A percentile compares a stretch with the other conserved stretches of the same genome.
These are phyloP conservation scores for Muntiacus muntjak DNA, from an alignment of 2,113 vertebrate species.

Conservation along the genomic window DNA sequence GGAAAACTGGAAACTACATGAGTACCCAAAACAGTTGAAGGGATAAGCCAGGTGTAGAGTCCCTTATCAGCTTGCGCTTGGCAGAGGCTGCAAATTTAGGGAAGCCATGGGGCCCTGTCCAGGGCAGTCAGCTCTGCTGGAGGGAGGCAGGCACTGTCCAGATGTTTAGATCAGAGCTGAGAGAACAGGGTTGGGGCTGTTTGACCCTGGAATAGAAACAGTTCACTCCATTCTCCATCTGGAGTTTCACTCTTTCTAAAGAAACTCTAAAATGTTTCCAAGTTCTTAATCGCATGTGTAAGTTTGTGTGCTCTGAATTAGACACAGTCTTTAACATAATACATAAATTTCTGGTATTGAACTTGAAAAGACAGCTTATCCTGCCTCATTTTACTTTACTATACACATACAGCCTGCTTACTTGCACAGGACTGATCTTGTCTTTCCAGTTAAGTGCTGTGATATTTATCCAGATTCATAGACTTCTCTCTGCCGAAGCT, in stretches of 20 bases:
- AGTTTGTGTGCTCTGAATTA: not conserved
- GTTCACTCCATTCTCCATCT: not conserved
- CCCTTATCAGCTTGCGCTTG: not conserved
- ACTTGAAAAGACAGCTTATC: not conserved
- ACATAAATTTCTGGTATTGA: not conserved
- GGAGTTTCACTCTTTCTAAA: not conserved
- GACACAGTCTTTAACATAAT: not conserved
- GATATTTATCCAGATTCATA: not conserved
- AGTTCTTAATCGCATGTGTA: not conserved
- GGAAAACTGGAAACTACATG: not conserved
- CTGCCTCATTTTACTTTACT: not conserved
- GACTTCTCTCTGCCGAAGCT: not conserved
- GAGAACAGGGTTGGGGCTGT: not conserved
- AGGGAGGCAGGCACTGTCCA: not conserved
- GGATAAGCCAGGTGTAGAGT: not conserved
- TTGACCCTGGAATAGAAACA: not conserved
- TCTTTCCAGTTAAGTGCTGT: not conserved
- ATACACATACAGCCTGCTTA: not conserved
- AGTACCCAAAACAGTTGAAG: not conserved
- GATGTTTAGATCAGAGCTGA: not conserved
- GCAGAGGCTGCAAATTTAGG: not conserved
- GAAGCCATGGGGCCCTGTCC: accelerated
- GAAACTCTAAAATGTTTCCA: not conserved
- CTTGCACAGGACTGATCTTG: not conserved
- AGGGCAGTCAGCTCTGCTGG: not conserved